Base-by-base conservation (phyloP, 2,888 invertebrate species). In the Xestobium rufovillosum region DNA sequence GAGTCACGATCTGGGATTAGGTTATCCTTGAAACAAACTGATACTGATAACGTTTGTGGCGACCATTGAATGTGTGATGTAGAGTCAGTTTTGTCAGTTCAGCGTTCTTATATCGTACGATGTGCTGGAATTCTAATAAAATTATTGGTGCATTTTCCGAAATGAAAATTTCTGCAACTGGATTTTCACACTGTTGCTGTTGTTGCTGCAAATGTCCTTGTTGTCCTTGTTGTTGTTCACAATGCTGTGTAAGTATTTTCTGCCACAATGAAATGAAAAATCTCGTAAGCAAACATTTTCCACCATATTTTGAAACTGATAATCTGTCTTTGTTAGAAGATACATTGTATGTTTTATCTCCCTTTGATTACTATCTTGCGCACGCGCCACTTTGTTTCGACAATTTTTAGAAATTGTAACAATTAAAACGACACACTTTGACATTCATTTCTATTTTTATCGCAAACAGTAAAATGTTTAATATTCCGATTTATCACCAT, bases 201-300 rank as follows among this genome's bases (percentile, higher is more conserved):
- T 42, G 37, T 41, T 39, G 44, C 38, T 42, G 42, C 45, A 39
- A 48, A 45, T 51, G 47, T 48, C 44, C 43, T 44, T 43, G 44
- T 31, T 14, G 28, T 26, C 41, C 26, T 31, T 34, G 25, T 33
- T 27, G 29, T 42, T 49, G 42, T 57, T 50, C 45, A 41, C 34
- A 42, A 49, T 52, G 52, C 34, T 38, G 36, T 31, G 33, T 49
- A 52, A 51, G 49, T 47, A 43, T 43, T 26, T 31, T 35, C 33
- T 27, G 26, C 17, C 34, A n/a, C n/a, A n/a, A n/a, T n/a, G n/a
- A n/a, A n/a, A n/a, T n/a, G n/a, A n/a, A n/a, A n/a, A n/a, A n/a
- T n/a, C n/a, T n/a, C n/a, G n/a, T n/a, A n/a, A n/a, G n/a, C n/a
- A n/a, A n/a, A n/a, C n/a, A n/a, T n/a, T n/a, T n/a, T n/a, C n/a